These are phyloP conservation scores for Agrilus planipennis DNA, from an alignment of 1,140 invertebrate genomes.

Conservation along the genomic window DNA sequence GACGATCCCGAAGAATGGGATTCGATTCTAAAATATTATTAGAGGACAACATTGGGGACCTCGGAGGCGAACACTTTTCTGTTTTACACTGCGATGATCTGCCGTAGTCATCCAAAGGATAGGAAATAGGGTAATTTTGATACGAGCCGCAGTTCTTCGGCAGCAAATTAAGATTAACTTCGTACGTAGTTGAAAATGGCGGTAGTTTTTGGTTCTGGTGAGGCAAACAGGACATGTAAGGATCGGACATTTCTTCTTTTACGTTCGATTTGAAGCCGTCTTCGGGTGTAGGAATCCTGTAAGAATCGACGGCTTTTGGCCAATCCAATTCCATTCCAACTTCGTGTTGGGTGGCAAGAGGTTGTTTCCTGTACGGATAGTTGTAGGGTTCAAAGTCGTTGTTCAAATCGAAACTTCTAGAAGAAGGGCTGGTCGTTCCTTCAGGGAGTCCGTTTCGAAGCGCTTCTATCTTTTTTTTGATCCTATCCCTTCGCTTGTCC, in stretches of 20 bases:
- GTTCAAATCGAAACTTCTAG: conserved; percentile 55
- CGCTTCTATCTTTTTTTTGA: conserved; percentile 88
- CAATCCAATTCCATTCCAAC: conserved; percentile 69
- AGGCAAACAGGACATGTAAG: conserved; percentile 62
- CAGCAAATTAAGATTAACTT: conserved; percentile 31
- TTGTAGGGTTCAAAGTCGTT: conserved; percentile 85
- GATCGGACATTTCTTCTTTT: conserved; percentile 35
- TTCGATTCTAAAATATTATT: too few relatives aligned
- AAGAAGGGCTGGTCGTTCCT: conserved; percentile 66
- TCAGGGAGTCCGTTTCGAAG: conserved; percentile 60
- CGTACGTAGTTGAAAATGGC: conserved; percentile 51
- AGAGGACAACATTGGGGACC: conserved; percentile 27
- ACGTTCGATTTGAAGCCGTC: conserved; percentile 30
- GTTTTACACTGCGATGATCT: conserved; percentile 29
- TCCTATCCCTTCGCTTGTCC: conserved; percentile 83
- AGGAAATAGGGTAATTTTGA: too few relatives aligned
- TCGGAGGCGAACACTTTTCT: conserved; percentile 30
- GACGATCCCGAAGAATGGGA: too few relatives aligned
- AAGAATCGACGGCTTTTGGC: too few relatives aligned
- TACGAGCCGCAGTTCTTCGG: conserved; percentile 31
- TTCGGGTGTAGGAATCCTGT: conserved; percentile 36
- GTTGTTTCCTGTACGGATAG: conserved; percentile 76
- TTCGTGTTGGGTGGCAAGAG: conserved; percentile 81
- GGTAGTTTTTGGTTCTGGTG: conserved; percentile 78
- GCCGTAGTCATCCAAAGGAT: conserved; percentile 48